phyloP scores from a whole-genome alignment of 2,113 vertebrate species.

The Corythaixoides concolor region DNA sequence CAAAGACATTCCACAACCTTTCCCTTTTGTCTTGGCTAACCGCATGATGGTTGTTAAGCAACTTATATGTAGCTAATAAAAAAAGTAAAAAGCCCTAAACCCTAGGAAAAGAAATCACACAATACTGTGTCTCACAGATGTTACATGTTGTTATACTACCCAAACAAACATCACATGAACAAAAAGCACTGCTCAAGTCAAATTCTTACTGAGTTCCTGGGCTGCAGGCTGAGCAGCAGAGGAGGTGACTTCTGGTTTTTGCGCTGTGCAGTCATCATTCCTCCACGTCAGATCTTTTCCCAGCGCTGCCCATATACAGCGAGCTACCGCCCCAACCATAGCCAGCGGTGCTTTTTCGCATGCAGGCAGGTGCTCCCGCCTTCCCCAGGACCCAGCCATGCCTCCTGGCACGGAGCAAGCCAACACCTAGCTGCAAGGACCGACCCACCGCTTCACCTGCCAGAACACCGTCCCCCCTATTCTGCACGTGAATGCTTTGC shows the following conservation, averaged over 20 bases:
- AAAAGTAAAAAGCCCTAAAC: background rate
- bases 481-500: background rate
- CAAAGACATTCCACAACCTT: background rate
- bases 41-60: background rate
- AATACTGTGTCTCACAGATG: background rate
- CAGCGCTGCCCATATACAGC: accelerated
- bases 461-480: background rate
- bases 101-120: background rate
- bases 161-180: background rate
- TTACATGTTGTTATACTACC: background rate
- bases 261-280: background rate
- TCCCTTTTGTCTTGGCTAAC: background rate
- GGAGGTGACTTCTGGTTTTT: background rate
- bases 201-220: background rate
- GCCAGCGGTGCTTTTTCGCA: background rate
- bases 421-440: background rate
- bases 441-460: background rate
- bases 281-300: background rate
- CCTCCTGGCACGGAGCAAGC: background rate
- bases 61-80: background rate
- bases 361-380: too few species aligned
- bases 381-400: background rate
- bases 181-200: background rate
- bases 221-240: background rate
- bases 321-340: accelerated